Evolutionary conservation across 1,140 invertebrate species (phyloP).

Genomic region (Stenopsyche tienmushanensis): DNA sequence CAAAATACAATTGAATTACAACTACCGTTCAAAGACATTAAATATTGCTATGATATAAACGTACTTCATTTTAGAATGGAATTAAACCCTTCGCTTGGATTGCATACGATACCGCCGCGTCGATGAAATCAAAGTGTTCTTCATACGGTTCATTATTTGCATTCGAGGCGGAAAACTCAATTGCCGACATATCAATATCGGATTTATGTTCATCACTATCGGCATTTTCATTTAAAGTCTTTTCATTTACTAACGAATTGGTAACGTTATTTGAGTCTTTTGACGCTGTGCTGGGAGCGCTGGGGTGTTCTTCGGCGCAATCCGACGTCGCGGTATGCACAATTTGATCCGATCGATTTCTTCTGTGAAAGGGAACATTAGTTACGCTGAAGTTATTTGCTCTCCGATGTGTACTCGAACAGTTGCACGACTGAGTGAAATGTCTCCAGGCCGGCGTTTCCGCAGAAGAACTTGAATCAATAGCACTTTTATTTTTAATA

Average conservation of each 20-base stretch:
- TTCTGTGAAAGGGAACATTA: constrained; percentile 30
- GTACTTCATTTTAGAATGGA: constrained; percentile 47
- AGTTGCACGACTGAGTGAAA: constrained; percentile 28
- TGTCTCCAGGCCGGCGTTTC: constrained; percentile 20
- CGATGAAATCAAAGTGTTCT: constrained; percentile 61
- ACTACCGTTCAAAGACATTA: no score
- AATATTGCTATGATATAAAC: no score
- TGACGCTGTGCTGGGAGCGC: not conserved
- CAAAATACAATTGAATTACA: no score
- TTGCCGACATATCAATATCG: constrained; percentile 27
- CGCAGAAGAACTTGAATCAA: not conserved
- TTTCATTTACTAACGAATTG: constrained; percentile 24
- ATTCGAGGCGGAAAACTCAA: constrained; percentile 11
- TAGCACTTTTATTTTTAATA: no score
- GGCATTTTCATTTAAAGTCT: constrained; percentile 34
- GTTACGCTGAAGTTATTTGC: constrained; percentile 1
- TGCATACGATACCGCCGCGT: constrained; percentile 66
- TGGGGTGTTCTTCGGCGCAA: constrained; percentile 3
- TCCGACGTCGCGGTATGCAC: not conserved
- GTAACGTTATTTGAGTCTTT: not conserved
- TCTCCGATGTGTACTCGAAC: constrained; percentile 21
- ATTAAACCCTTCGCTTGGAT: constrained; percentile 71
- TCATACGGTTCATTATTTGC: constrained; percentile 27
- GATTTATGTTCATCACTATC: constrained; percentile 47
- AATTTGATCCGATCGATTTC: constrained; percentile 23